Evolutionary conservation across 2,888 invertebrate species (phyloP), one percentile per base, ranked within the genome.

Genomic region (Acanthopleura granulata): DNA sequence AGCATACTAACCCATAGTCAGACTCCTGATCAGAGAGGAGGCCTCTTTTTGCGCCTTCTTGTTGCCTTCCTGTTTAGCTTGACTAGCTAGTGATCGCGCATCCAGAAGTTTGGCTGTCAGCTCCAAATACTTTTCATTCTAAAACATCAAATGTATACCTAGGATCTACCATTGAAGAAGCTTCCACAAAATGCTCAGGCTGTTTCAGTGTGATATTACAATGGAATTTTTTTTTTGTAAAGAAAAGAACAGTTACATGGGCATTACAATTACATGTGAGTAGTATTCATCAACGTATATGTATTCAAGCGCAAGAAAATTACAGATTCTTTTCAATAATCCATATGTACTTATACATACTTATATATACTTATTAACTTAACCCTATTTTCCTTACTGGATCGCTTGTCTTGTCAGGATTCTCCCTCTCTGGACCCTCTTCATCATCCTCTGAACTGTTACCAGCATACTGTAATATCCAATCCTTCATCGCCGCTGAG

Each of bases 391-490:
- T 40, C 40, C 40, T 40, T 40, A 40, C 40, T 40, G 40, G 40
- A 40, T 40, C 40, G 9, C 3, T 3, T 9, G 40, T 40, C 40
- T 40, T 40, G 40, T 9, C 40, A 40, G 57, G 12, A n/a, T 3
- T 74, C 18, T 79, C 78, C 25, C 76, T 78, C 0, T 79, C 83
- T 14, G 77, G 84, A 4, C 74, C 76, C 29, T 76, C 76, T 25
- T 78, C 79, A 15, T 83, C 85, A 1, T 82, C 81, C 29, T 82
- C 85, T 70, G 83, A 83, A 15, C 76, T 78, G 30, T 79, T 75
- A 40, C 86, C 84, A 29, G 88, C 84, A 79, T 89, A 89, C 74
- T 84, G 81, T 50, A 89, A 77, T 74, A 89, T 89, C 89, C 89
- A 89, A 72, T 85, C 83, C 77, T 89, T 89, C 79, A 86, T 76